Percentiles rank a stretch among this genome's conserved stretches.
These are phyloP conservation scores for Lycaon pictus DNA, from an alignment of 2,113 vertebrate genomes.

Conservation along the genomic window DNA sequence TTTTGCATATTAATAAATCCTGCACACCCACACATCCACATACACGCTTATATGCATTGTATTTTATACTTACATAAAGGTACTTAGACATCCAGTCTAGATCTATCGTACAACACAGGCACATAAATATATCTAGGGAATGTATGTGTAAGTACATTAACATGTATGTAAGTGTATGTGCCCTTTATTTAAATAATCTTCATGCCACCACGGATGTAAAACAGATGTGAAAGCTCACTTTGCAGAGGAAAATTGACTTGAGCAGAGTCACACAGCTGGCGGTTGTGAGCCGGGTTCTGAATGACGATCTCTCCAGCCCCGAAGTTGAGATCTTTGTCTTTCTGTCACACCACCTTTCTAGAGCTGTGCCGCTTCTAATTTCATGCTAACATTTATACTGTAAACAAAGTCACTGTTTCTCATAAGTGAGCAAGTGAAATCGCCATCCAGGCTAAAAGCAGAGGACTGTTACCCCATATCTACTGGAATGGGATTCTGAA, in stretches of 20 bases:
- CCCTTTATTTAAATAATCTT: neutral
- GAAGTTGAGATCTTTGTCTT: neutral
- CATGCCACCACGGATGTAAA: rapidly evolving
- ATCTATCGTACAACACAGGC: neutral
- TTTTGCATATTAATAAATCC: neutral
- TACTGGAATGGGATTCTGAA: neutral
- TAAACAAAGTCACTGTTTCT: slow-evolving; percentile 47
- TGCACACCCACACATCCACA: neutral
- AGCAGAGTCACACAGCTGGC: neutral
- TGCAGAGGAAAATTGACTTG: neutral
- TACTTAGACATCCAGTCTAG: neutral
- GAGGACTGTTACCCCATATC: neutral
- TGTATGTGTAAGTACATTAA: neutral
- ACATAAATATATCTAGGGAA: neutral
- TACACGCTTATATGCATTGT: too few relatives aligned
- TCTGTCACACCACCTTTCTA: neutral
- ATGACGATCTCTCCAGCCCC: neutral
- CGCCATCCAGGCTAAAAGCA: neutral
- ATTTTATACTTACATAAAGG: neutral
- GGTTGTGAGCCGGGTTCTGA: neutral
- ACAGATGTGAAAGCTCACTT: neutral
- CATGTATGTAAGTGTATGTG: too few relatives aligned
- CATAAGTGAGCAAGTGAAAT: slow-evolving; percentile 32
- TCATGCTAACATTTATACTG: neutral
- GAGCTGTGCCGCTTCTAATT: neutral